These are phyloP conservation scores for Falco concolor DNA, from an alignment of 2,797 vertebrate genomes.

Conservation along the genomic window DNA sequence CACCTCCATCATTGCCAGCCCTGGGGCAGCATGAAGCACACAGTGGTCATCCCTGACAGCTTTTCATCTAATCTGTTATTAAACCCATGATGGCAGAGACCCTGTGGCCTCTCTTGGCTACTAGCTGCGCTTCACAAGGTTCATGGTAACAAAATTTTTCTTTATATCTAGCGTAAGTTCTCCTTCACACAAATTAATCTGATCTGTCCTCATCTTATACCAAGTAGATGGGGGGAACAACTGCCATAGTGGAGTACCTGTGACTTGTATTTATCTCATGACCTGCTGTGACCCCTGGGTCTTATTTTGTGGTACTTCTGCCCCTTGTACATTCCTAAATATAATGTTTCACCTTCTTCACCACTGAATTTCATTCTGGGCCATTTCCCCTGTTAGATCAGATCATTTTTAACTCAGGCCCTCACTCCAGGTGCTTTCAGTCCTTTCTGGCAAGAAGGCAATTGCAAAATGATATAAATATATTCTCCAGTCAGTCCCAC, in stretches of 20 bases:
- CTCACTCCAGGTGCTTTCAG: neutral
- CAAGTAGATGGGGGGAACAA: neutral
- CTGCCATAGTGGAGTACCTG: neutral
- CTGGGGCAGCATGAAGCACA: neutral
- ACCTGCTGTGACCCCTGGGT: neutral
- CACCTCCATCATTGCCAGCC: accelerated
- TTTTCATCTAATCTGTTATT: neutral
- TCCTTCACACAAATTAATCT: neutral
- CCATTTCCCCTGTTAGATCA: neutral
- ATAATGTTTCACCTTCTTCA: neutral
- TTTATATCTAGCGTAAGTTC: neutral
- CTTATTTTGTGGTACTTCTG: neutral
- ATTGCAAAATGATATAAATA: neutral
- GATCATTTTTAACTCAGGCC: neutral
- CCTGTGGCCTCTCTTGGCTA: neutral
- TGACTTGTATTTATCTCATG: neutral
- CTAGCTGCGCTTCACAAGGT: neutral
- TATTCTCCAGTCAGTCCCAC: neutral
- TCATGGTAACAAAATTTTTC: neutral
- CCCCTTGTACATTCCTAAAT: neutral
- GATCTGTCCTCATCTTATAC: neutral
- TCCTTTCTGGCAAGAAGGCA: neutral
- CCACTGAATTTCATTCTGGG: neutral
- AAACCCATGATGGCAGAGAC: neutral
- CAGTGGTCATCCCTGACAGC: neutral